Evolutionary conservation across 2,113 vertebrate species (phyloP).

Genomic region (Platysternon megacephalum): DNA sequence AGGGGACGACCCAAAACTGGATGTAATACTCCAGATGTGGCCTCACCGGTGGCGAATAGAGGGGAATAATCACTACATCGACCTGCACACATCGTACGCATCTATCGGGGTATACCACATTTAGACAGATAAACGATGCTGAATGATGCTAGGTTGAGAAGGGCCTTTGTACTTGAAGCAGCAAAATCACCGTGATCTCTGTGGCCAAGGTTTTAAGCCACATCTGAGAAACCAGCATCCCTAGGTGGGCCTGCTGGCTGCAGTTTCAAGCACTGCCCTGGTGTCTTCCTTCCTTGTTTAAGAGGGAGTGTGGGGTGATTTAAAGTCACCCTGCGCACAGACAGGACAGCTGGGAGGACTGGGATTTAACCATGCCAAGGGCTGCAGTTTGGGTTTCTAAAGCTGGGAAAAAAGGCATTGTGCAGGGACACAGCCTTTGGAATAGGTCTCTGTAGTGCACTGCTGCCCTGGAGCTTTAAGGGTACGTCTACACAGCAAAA

Average conservation of each 20-base stretch:
- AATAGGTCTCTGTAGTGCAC: accelerated
- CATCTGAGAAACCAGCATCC: neutral
- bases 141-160: neutral
- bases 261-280: neutral
- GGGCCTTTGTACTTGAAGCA: neutral
- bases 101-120: neutral
- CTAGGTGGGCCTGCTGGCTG: neutral
- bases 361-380: accelerated
- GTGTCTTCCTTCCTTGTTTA: neutral
- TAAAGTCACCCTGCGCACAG: neutral
- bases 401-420: neutral
- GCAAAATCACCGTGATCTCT: neutral
- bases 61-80: neutral
- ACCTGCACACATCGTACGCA: no score
- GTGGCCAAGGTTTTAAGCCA: neutral
- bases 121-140: neutral
- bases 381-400: neutral
- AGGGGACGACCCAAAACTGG: no score
- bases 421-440: neutral
- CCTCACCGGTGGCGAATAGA: no score
- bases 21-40: no score
- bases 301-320: no score
- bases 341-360: accelerated
- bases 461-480: no score
- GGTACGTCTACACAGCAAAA: no score